Evolutionary conservation across 2,113 vertebrate species (phyloP).

Genomic region (Brienomyrus longianalis): DNA sequence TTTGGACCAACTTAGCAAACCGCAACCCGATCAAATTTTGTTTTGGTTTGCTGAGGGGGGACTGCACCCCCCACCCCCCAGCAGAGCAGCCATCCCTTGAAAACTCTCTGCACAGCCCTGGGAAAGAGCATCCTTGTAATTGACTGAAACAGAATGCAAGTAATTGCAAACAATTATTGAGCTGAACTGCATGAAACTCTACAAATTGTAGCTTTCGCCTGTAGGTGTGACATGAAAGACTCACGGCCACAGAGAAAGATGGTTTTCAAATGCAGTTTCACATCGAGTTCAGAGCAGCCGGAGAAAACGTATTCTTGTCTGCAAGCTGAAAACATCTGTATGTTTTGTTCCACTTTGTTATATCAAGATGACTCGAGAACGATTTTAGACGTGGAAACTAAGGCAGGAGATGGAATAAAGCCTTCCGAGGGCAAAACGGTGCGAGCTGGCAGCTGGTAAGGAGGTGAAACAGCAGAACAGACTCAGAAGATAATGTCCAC

Average conservation of each 20-base stretch:
- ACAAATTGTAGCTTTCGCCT: background rate
- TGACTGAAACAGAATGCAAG: background rate
- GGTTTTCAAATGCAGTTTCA: background rate
- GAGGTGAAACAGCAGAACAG: background rate
- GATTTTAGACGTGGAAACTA: background rate
- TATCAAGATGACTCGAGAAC: background rate
- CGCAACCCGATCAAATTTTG: background rate
- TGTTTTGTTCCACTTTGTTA: background rate
- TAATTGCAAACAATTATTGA: conserved; percentile 10
- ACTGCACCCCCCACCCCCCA: background rate
- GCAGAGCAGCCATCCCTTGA: background rate
- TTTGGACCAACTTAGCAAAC: background rate
- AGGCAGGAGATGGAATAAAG: background rate
- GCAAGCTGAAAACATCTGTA: background rate
- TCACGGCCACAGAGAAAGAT: background rate
- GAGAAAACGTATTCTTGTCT: background rate
- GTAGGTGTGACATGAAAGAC: background rate
- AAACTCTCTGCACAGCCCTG: background rate
- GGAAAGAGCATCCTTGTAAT: background rate
- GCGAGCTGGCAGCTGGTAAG: background rate
- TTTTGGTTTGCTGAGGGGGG: background rate
- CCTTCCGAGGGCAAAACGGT: background rate
- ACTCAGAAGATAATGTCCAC: background rate
- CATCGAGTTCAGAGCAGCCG: background rate
- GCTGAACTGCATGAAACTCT: background rate